These are phyloP conservation scores for Heteromyza rotundicornis DNA, from an alignment of 2,888 invertebrate genomes.

Conservation along the genomic window DNA sequence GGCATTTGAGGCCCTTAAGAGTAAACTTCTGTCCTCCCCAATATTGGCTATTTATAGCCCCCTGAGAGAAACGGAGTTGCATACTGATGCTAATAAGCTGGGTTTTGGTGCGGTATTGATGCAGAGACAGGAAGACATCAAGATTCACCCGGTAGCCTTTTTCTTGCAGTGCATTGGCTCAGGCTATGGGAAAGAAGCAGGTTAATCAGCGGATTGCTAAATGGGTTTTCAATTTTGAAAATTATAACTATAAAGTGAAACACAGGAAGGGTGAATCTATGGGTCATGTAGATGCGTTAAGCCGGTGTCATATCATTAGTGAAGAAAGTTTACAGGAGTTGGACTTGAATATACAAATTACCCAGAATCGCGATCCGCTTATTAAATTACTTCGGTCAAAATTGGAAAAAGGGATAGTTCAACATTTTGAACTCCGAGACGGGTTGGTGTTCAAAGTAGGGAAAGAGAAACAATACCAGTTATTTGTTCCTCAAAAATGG, in stretches of 20 bases:
- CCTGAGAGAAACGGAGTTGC: constrained; percentile 15
- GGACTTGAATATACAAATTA: neutral
- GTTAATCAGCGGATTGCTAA: constrained; percentile 23
- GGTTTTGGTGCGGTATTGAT: constrained; percentile 23
- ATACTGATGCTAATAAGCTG: constrained; percentile 22
- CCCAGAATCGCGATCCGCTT: neutral
- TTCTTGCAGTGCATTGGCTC: constrained; percentile 20
- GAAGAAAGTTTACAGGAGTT: neutral
- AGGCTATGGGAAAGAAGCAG: constrained; percentile 20
- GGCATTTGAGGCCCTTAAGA: constrained; percentile 16
- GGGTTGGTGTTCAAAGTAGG: neutral
- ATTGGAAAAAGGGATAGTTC: neutral
- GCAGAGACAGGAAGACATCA: constrained; percentile 20
- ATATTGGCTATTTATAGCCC: constrained; percentile 20
- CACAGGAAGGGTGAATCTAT: constrained; percentile 13
- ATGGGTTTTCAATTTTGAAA: constrained; percentile 25
- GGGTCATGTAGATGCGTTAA: constrained; percentile 26
- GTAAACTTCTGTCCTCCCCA: constrained; percentile 11
- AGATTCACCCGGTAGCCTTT: constrained; percentile 20
- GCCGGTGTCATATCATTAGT: neutral
- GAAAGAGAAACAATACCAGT: neutral
- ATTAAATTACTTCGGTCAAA: neutral
- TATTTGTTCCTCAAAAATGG: constrained; percentile 14
- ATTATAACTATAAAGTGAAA: constrained; percentile 22
- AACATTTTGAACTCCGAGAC: neutral